Percentiles rank a stretch among this genome's conserved stretches.
Conservation (phyloP, 2,797 vertebrate species). For the Microcaecilia unicolor region DNA sequence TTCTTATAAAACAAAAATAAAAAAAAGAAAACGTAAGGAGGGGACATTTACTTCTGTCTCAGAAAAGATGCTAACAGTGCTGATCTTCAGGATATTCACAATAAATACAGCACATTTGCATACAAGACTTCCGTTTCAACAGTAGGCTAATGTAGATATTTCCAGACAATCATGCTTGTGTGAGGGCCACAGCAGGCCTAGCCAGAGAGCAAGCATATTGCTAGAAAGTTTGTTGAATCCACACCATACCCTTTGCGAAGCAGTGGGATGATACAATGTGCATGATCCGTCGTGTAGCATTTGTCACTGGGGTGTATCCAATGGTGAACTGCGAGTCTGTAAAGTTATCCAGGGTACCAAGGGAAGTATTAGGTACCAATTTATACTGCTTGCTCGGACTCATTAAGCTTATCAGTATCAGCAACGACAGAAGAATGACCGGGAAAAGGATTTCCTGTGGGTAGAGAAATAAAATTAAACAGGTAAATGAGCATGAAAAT, state of each 20-base stretch:
- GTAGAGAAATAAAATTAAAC: not conserved
- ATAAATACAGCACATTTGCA: too few relatives aligned
- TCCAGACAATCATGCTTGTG: too few relatives aligned
- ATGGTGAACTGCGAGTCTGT: conserved; percentile 42
- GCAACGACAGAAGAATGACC: conserved; percentile 41
- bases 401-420: conserved; percentile 63
- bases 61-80: too few relatives aligned
- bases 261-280: conserved; percentile 63
- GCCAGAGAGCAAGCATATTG: too few relatives aligned
- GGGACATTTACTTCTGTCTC: too few relatives aligned
- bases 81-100: too few relatives aligned
- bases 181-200: too few relatives aligned
- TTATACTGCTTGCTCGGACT: conserved; percentile 52
- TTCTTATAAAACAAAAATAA: too few relatives aligned
- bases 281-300: conserved; percentile 74
- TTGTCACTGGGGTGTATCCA: conserved; percentile 77
- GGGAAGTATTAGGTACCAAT: conserved; percentile 35
- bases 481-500: not conserved
- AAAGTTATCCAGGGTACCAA: conserved; percentile 37
- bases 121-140: too few relatives aligned
- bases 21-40: too few relatives aligned
- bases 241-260: conserved; percentile 46
- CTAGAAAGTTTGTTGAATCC: too few relatives aligned
- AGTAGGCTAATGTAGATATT: too few relatives aligned
- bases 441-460: conserved; percentile 54